Evolutionary conservation across 1,140 invertebrate genomes (phyloP).

Genomic region (Scylla paramamosain): DNA sequence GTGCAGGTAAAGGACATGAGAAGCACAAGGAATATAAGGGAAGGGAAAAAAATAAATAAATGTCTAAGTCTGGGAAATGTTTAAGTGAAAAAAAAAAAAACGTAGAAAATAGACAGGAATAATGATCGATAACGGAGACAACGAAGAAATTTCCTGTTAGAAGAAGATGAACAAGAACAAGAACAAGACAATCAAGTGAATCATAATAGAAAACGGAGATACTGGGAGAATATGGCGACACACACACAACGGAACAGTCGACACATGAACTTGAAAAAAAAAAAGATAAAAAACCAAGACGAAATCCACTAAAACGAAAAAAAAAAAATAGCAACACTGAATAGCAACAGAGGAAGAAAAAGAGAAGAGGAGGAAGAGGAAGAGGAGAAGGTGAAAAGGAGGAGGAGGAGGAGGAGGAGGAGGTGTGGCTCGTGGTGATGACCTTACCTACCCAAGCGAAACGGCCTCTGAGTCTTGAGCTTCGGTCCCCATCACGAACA

Average conservation of each 20-base stretch:
- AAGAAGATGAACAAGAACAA: neutral
- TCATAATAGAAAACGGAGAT: neutral
- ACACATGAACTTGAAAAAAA: too few relatives aligned
- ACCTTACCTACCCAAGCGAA: constrained; percentile 60
- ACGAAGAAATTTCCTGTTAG: neutral
- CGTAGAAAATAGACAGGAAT: neutral
- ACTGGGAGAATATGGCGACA: neutral
- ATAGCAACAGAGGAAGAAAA: too few relatives aligned
- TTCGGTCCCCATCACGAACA: constrained; percentile 45
- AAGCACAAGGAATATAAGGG: neutral
- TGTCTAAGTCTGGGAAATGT: too few relatives aligned
- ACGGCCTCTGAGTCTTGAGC: constrained; percentile 52
- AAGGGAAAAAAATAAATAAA: too few relatives aligned
- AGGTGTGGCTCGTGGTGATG: constrained; percentile 47
- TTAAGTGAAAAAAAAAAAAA: neutral
- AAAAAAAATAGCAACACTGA: too few relatives aligned
- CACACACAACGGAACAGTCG: neutral
- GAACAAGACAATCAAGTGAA: neutral
- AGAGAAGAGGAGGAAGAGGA: neutral
- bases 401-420: constrained; percentile 21
- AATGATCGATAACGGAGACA: neutral
- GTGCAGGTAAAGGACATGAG: neutral
- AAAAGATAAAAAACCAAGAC: too few relatives aligned
- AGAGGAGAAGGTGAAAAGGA: neutral
- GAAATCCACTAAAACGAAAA: too few relatives aligned